Percentiles rank a stretch among this genome's conserved stretches.
Evolutionary conservation across 2,888 invertebrate species (phyloP).

Genomic region (Allacma fusca): DNA sequence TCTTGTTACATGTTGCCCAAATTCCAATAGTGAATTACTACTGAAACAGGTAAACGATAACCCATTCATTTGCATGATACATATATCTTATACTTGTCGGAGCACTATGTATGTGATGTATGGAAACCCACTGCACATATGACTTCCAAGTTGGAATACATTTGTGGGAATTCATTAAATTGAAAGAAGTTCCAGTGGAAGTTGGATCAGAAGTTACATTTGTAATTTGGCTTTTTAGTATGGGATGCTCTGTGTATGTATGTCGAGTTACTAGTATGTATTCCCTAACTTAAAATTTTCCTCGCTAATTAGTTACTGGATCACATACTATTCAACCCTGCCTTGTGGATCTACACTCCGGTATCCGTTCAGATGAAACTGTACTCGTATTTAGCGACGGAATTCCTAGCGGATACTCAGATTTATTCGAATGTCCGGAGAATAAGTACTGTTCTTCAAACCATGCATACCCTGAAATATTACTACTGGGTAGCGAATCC

Average conservation of each 20-base stretch:
- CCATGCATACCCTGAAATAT: conserved; percentile 97
- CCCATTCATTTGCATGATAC: too few relatives aligned
- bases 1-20: conserved; percentile 85
- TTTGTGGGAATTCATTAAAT: too few relatives aligned
- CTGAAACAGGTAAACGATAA: conserved; percentile 81
- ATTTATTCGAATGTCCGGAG: conserved; percentile 96
- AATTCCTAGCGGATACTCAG: conserved; percentile 96
- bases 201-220: too few relatives aligned
- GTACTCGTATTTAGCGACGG: conserved; percentile 98
- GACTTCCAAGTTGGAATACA: too few relatives aligned
- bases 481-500: conserved; percentile 99
- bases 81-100: too few relatives aligned
- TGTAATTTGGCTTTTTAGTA: too few relatives aligned
- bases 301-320: conserved; percentile 81
- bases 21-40: conserved; percentile 88
- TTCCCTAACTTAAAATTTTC: background rate
- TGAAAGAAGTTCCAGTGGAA: too few relatives aligned
- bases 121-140: too few relatives aligned
- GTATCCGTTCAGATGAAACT: conserved; percentile 93
- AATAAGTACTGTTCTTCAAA: conserved; percentile 96
- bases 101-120: too few relatives aligned
- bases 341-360: conserved; percentile 98
- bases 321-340: conserved; percentile 98
- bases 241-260: too few relatives aligned
- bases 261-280: too few relatives aligned